A percentile compares a stretch with the other conserved stretches of the same genome.
phyloP scores from a whole-genome alignment of 2,888 invertebrate genomes.

The Drosophila neutralis region DNA sequence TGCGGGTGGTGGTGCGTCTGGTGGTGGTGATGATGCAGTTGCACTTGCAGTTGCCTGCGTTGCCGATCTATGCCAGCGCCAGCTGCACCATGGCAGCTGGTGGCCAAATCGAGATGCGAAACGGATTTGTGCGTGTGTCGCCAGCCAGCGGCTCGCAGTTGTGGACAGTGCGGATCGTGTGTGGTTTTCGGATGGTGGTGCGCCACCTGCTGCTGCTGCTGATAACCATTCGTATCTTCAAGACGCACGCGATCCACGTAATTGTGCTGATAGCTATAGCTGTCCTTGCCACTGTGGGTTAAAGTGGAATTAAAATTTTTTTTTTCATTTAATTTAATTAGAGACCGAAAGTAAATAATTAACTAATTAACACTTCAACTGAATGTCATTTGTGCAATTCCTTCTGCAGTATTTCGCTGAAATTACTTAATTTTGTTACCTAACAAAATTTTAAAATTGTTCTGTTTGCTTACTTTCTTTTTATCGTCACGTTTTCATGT shows the following conservation, averaged over 20 bases:
- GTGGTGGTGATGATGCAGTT: slow-evolving; percentile 33
- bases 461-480: neutral
- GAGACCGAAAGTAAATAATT: neutral
- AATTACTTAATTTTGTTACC: neutral
- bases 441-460: neutral
- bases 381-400: neutral
- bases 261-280: slow-evolving; percentile 82
- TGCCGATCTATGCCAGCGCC: slow-evolving; percentile 77
- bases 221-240: slow-evolving; percentile 69
- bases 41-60: slow-evolving; percentile 39
- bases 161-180: slow-evolving; percentile 73
- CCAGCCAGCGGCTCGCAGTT: slow-evolving; percentile 84
- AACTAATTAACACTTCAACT: neutral
- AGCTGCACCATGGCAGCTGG: slow-evolving; percentile 82
- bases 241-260: slow-evolving; percentile 85
- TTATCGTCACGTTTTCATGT: slow-evolving; percentile 14
- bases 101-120: slow-evolving; percentile 86
- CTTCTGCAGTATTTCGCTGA: neutral
- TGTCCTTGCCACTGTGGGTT: slow-evolving; percentile 76
- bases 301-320: neutral
- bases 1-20: slow-evolving; percentile 35
- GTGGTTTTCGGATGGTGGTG: slow-evolving; percentile 39
- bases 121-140: slow-evolving; percentile 84
- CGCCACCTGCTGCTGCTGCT: slow-evolving; percentile 25
- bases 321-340: neutral